Evolutionary conservation across 1,140 invertebrate species (phyloP), one percentile per base, ranked within the genome.

Genomic region (Cherax quadricarinatus): DNA sequence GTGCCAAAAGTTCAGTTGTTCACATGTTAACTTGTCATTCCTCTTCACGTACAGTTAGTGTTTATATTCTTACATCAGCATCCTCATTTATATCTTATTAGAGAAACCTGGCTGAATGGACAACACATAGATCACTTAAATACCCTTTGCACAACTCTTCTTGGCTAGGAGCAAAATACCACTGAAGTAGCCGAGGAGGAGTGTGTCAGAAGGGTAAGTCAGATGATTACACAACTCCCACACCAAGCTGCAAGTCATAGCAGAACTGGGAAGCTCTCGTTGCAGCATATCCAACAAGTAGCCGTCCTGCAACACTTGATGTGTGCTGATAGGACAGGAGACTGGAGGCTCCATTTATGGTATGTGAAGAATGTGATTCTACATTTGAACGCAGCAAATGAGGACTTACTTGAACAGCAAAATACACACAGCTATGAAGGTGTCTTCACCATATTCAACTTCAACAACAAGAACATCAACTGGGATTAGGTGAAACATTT

Each of bases 11-110:
- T 24, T 88, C 73, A n/a, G 86, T 79, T 51, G 75, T 81, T 48
- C 86, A 88, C 49, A 88, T 88, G 86, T n/a, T 81, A 21, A 57
- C 48, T 48, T 70, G 86, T 57, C 86, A 88, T 88, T 70, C 73
- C 48, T 53, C n/a, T 51, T 88, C 30, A 41, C 30, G 30, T 41
- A 41, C 30, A 41, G 30, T 41, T 41, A 2, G 30, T 41, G 30
- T 41, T 41, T 41, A 41, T 41, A 41, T 41, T 41, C 30, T 41
- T 41, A 41, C 30, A 41, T 41, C 30, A 41, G 30, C 30, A 41
- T 0, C 30, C 30, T 41, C 30, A 41, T 41, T 41, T 41, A 41
- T 41, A 2, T 41, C 30, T 41, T 41, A 41, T 41, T 41, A 41
- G 30, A 41, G 30, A 49, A 12, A 41, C 12, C 21, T 41, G 53